Base-by-base conservation (phyloP, 2,888 invertebrate genomes). In the Crossocerus cetratus region DNA sequence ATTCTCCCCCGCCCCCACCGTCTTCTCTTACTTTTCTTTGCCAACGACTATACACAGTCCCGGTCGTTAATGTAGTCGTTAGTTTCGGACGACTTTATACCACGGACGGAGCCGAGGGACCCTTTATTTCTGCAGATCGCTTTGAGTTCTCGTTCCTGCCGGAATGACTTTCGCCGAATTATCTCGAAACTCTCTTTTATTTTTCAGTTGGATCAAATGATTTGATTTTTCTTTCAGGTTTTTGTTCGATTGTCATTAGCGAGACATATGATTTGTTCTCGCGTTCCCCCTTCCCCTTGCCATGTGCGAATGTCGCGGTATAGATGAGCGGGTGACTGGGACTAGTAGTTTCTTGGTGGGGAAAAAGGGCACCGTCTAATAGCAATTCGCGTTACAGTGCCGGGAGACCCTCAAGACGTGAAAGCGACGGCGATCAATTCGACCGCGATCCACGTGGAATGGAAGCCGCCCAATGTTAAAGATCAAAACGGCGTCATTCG, bases 401-500 rank as follows among this genome's bases (percentile, higher is more conserved):
- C 99, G 85, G 98, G 98, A 80, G 96, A 98, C 91, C 99, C 99
- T 59, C 96, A 96, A 91, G 96, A 97, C 87, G 97, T 99, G 77
- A 95, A 95, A 91, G 96, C 96, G 55, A 94, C 93, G 74, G 94
- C 97, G 21, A 93, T 99, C 89, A 99, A 99, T 92, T 99, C 99
- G 0, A 98, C 99, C n/a, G 94, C 98, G 45, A 95, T 99, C 82
- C 95, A 95, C 90, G 97, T 99, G 63, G 94, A 95, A 75, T 99
- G 99, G 99, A 96, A 97, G 87, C 96, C 97, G 5, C 99, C 99
- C 0, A 93, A 94, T 72, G 95, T 96, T 83, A 96, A 96, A 86
- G 98, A 98, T 86, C 94, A 96, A 77, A 98, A 99, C 89, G 99
- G 99, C 58, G 95, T 98, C 81, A 98, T 99, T 82, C 93, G 98